Conservation (phyloP, 1,140 invertebrate species). For the Drosophila repleta region DNA sequence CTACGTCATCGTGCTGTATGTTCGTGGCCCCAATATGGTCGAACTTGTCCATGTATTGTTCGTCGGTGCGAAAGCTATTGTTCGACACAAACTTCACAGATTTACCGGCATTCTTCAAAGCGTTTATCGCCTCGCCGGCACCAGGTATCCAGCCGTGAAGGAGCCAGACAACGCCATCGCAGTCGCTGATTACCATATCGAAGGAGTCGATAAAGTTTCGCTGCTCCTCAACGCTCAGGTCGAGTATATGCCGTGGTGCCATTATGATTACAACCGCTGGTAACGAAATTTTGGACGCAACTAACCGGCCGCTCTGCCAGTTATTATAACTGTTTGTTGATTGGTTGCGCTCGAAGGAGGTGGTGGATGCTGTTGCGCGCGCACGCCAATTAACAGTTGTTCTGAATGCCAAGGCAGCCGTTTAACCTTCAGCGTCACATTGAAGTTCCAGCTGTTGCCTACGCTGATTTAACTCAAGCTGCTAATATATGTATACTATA, state of each 20-base stretch:
- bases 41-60: conserved; percentile 81
- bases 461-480: neutral
- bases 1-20: conserved; percentile 61
- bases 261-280: conserved; percentile 30
- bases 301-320: neutral
- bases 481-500: neutral
- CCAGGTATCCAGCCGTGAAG: conserved; percentile 84
- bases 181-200: conserved; percentile 67
- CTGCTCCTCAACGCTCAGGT: conserved; percentile 63
- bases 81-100: conserved; percentile 90
- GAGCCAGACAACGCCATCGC: conserved; percentile 74
- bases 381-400: conserved; percentile 54
- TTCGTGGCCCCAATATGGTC: conserved; percentile 55
- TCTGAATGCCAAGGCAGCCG: conserved; percentile 31
- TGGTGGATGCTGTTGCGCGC: conserved; percentile 62
- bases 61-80: conserved; percentile 85
- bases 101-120: conserved; percentile 87
- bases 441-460: conserved; percentile 38
- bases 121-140: conserved; percentile 85
- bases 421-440: conserved; percentile 72
- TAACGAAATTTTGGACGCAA: conserved; percentile 4
- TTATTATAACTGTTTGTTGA: conserved; percentile 8
- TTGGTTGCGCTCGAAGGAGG: conserved; percentile 2
- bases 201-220: conserved; percentile 68
- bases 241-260: conserved; percentile 70